Percentiles rank a stretch among this genome's conserved stretches.
These are phyloP conservation scores for Phenganax stokvisi DNA, from an alignment of 92 coral and sea anemone genomes.

Conservation along the genomic window DNA sequence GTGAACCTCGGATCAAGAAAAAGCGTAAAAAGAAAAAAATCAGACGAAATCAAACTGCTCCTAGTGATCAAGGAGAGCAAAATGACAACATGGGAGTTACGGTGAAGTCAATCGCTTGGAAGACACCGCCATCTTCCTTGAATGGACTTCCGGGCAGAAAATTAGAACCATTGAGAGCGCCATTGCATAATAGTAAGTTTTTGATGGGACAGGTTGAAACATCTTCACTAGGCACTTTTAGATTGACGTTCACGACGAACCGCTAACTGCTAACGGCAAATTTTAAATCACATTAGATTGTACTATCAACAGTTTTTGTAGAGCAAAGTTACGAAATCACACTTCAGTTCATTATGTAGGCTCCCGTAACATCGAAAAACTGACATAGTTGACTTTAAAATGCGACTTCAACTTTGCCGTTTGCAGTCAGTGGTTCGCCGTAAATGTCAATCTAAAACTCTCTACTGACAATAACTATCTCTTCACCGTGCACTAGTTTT, in stretches of 20 bases:
- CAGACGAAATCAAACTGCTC: conserved; percentile 60
- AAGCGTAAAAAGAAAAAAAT: conserved; percentile 72
- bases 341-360: no score
- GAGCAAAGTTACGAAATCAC: no score
- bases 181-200: conserved; percentile 29
- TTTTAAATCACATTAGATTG: no score
- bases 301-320: no score
- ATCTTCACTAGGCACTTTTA: background rate
- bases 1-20: conserved; percentile 46
- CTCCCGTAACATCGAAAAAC: no score
- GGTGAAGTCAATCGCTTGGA: conserved; percentile 68
- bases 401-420: no score
- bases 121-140: conserved; percentile 55
- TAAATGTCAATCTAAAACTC: no score
- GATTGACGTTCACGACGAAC: no score
- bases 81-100: conserved; percentile 9
- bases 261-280: no score
- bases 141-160: conserved; percentile 78
- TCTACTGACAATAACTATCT: background rate
- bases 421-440: no score
- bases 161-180: conserved; percentile 71
- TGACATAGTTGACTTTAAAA: no score
- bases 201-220: background rate
- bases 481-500: background rate
- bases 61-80: conserved; percentile 43